Evolutionary conservation across 2,113 vertebrate genomes (phyloP), one percentile per base, ranked within the genome.

Genomic region (Gobio gobio): DNA sequence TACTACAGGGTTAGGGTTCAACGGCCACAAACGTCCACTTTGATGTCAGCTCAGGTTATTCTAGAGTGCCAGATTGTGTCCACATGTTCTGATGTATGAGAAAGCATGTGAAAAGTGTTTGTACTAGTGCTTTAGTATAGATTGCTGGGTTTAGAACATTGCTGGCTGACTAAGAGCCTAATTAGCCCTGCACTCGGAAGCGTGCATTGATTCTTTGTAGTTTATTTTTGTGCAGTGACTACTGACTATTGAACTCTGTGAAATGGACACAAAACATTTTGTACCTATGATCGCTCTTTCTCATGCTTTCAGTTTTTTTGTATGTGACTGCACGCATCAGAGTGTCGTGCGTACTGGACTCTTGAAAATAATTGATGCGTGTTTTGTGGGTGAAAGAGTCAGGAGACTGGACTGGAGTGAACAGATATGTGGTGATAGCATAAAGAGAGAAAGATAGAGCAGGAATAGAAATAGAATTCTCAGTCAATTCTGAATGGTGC

Each of bases 31-130:
- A 29, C 14, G 3, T 77, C 58, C 33, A 40, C 61, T 82, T 84
- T 82, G n/a, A 82, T 73, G 20, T 82, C 72, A 61, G 43, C 51
- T 82, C 10, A 56, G 70, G 26, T 81, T 43, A 12, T 63, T 72
- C 14, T 77, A 40, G 47, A 22, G 26, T 33, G 3, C 59, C 26
- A 40, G 22, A 79, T 14, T 0, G 2, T 33, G 49, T 54, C 70
- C 18, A 22, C 40, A 20, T 33, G 54, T 78, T 75, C 16, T 47
- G 59, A 54, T 63, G 16, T 64, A 20, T 33, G 18, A 73, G 78
- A 61, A 40, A 13, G 40, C 54, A 68, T 59, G 33, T 83, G 36
- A 26, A 63, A 8, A 36, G 36, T 61, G n/a, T 63, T 77, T n/a
- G 29, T 49, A 8, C 45, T 81, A 6, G 79, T 66, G 47, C 78